phyloP scores from a whole-genome alignment of 2,888 invertebrate genomes.

The Germaria angustata region DNA sequence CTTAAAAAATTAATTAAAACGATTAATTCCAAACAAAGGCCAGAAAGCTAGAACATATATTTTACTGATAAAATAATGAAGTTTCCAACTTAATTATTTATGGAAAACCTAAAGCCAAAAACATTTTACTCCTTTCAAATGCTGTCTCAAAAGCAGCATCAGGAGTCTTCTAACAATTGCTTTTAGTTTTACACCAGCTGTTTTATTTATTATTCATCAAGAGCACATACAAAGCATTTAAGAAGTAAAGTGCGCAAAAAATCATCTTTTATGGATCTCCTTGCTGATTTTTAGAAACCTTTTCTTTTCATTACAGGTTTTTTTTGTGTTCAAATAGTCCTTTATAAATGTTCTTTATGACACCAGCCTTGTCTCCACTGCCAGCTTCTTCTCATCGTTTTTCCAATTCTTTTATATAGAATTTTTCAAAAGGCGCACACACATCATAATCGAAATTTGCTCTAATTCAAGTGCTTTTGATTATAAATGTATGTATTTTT shows the following conservation, averaged over 20 bases:
- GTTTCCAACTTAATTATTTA: too few relatives aligned
- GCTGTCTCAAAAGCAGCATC: slow-evolving; percentile 4
- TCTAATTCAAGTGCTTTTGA: slow-evolving; percentile 58
- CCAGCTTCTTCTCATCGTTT: slow-evolving; percentile 38
- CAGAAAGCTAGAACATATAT: too few relatives aligned
- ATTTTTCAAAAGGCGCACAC: slow-evolving; percentile 19
- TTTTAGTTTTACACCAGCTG: slow-evolving; percentile 66
- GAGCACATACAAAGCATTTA: slow-evolving; percentile 45
- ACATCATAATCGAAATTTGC: slow-evolving; percentile 59
- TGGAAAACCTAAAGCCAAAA: too few relatives aligned
- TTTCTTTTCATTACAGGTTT: background rate
- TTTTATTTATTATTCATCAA: slow-evolving; percentile 55
- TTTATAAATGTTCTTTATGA: slow-evolving; percentile 17
- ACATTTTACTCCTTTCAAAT: background rate
- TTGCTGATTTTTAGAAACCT: slow-evolving; percentile 4
- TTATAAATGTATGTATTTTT: slow-evolving; percentile 20
- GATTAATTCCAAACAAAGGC: too few relatives aligned
- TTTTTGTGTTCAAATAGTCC: background rate
- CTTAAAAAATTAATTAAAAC: too few relatives aligned
- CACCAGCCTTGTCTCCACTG: slow-evolving; percentile 17
- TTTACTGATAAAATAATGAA: too few relatives aligned
- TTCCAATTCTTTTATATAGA: slow-evolving; percentile 28
- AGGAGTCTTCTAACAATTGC: slow-evolving; percentile 49
- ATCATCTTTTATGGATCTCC: slow-evolving; percentile 48
- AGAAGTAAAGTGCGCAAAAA: slow-evolving; percentile 61